Conservation (phyloP, 2,888 invertebrate species). For the Caenorhabditis sp. region DNA sequence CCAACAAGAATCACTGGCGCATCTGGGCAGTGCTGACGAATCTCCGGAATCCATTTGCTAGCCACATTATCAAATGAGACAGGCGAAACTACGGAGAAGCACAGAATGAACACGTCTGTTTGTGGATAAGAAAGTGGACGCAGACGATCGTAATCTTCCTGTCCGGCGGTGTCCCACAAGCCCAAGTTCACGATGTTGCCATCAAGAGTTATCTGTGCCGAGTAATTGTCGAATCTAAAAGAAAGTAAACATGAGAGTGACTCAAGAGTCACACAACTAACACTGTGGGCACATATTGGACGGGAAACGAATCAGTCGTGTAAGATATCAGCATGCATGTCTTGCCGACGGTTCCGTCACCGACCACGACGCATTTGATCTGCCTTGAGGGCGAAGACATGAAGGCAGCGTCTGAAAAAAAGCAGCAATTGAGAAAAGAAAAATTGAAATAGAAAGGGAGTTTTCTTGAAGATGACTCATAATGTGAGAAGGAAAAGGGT, state of each 20-base stretch:
- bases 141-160: slow-evolving; percentile 91
- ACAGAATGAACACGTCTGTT: slow-evolving; percentile 99
- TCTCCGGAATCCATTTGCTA: slow-evolving; percentile 99
- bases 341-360: slow-evolving; percentile 87
- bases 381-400: slow-evolving; percentile 84
- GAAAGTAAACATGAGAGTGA: slow-evolving; percentile 12
- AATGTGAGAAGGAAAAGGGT: slow-evolving; percentile 6
- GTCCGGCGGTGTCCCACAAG: slow-evolving; percentile 98
- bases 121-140: slow-evolving; percentile 97
- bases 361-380: slow-evolving; percentile 87
- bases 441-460: slow-evolving; percentile 6
- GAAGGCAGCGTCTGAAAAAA: slow-evolving; percentile 13
- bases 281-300: slow-evolving; percentile 87
- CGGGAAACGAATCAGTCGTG: slow-evolving; percentile 86
- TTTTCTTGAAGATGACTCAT: background rate
- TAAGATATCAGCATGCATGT: slow-evolving; percentile 87
- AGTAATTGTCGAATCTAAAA: slow-evolving; percentile 96
- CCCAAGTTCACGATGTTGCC: slow-evolving; percentile 97
- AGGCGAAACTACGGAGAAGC: slow-evolving; percentile 99
- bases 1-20: slow-evolving; percentile 98
- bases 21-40: slow-evolving; percentile 99
- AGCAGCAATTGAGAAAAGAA: background rate
- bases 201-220: slow-evolving; percentile 98
- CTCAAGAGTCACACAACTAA: slow-evolving; percentile 82
- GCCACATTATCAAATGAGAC: slow-evolving; percentile 99